Conservation (phyloP, 92 coral and sea anemone species). For the Nematostella vectensis region DNA sequence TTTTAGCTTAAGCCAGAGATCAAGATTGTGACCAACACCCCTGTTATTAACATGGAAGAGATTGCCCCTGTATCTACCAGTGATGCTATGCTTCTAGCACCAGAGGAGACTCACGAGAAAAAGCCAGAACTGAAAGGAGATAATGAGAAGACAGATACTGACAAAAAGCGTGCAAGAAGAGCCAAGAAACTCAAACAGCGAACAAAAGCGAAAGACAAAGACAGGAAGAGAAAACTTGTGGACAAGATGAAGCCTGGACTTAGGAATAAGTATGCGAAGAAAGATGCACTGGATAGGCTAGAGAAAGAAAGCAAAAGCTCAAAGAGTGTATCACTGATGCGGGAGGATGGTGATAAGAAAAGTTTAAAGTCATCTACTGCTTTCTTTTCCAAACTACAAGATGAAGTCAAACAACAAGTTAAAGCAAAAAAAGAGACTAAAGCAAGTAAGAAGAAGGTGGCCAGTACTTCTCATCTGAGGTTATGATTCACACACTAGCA, state of each 20-base stretch:
- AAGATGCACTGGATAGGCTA: constrained; percentile 50
- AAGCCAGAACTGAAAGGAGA: constrained; percentile 64
- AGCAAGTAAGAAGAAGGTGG: constrained; percentile 33
- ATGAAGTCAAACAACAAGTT: constrained; percentile 77
- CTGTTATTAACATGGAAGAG: constrained; percentile 81
- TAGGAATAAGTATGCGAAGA: constrained; percentile 81
- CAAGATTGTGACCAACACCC: constrained; percentile 73
- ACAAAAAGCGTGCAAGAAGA: constrained; percentile 78
- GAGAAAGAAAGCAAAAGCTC: constrained; percentile 56
- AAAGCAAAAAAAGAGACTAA: constrained; percentile 44
- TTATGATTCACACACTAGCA: too few species aligned
- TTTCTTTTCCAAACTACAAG: constrained; percentile 85
- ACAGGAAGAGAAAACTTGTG: constrained; percentile 47
- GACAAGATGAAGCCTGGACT: constrained; percentile 71
- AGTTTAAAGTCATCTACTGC: constrained; percentile 70
- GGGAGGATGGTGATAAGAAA: constrained; percentile 33
- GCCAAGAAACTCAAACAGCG: constrained; percentile 74
- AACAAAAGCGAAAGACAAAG: constrained; percentile 55
- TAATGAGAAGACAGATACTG: constrained; percentile 68
- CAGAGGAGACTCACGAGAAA: constrained; percentile 86
- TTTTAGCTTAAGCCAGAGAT: constrained; percentile 82
- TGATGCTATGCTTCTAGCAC: constrained; percentile 92
- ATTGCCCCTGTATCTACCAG: constrained; percentile 83
- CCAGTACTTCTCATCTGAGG: constrained; percentile 55
- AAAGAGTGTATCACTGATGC: constrained; percentile 54